Percentiles rank a stretch among this genome's conserved stretches.
Conservation (phyloP, 1,140 invertebrate species). For the Cydia strobilella region DNA sequence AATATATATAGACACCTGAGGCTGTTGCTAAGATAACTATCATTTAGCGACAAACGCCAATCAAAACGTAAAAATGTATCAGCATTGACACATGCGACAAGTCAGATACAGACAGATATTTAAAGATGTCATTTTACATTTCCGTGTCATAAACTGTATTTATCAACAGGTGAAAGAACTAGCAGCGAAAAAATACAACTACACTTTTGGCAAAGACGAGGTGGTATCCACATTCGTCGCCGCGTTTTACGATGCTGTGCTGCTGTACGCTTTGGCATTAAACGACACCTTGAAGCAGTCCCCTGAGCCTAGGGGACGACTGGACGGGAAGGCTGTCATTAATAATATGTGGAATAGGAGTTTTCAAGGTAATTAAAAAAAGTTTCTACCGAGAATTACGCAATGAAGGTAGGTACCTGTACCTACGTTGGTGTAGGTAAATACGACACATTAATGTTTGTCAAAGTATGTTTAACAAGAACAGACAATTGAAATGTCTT, state of each 20-base stretch:
- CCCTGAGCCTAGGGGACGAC: conserved; percentile 79
- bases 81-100: too few relatives aligned
- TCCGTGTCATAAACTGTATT: not conserved
- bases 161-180: conserved; percentile 86
- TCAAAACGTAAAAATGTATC: too few relatives aligned
- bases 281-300: conserved; percentile 90
- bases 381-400: not conserved
- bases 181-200: conserved; percentile 90
- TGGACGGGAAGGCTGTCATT: conserved; percentile 85
- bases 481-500: not conserved
- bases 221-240: conserved; percentile 93
- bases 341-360: conserved; percentile 94
- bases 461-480: not conserved
- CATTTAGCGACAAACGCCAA: too few relatives aligned
- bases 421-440: too few relatives aligned
- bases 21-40: too few relatives aligned
- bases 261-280: conserved; percentile 94
- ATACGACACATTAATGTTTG: too few relatives aligned
- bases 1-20: not conserved
- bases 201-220: conserved; percentile 86
- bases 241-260: conserved; percentile 96
- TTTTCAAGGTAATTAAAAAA: conserved; percentile 83
- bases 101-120: too few relatives aligned
- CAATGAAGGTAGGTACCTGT: not conserved
- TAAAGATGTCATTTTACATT: too few relatives aligned